phyloP scores from a whole-genome alignment of 2,888 invertebrate genomes.

The Atrina japonica region DNA sequence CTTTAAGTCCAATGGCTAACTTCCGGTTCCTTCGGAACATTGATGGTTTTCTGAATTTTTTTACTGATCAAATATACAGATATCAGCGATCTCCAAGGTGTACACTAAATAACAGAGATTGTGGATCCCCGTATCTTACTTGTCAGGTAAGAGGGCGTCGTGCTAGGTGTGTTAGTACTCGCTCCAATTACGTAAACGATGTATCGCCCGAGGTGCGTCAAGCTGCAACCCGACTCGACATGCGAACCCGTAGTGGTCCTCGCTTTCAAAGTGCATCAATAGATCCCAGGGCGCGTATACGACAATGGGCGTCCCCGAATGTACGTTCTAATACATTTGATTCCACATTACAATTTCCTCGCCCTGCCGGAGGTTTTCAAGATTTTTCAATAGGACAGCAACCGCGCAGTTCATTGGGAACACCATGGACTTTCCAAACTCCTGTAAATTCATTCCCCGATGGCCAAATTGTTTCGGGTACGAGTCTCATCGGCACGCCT shows the following conservation, averaged over 20 bases:
- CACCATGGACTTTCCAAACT: too few species aligned
- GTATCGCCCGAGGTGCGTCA: constrained; percentile 9
- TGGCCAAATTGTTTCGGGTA: too few species aligned
- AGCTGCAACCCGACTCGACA: not conserved
- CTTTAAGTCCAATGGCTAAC: constrained; percentile 22
- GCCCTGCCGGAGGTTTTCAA: too few species aligned
- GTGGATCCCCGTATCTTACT: constrained; percentile 48
- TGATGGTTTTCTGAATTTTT: constrained; percentile 47
- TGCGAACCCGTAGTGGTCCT: constrained; percentile 3
- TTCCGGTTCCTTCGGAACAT: constrained; percentile 34
- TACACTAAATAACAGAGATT: constrained; percentile 34
- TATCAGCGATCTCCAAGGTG: constrained; percentile 52
- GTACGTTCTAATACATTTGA: too few species aligned
- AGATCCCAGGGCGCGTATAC: too few species aligned
- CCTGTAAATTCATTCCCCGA: too few species aligned
- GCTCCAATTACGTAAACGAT: constrained; percentile 6
- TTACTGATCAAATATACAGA: constrained; percentile 41
- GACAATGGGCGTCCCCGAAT: too few species aligned
- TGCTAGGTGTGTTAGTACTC: not conserved
- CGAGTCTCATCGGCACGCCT: too few species aligned
- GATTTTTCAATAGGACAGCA: too few species aligned
- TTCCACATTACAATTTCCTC: too few species aligned
- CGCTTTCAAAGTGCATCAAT: not conserved
- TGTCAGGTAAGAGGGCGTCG: constrained; percentile 13
- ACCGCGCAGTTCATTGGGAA: too few species aligned